Percentiles rank a stretch among this genome's conserved stretches.
Conservation (phyloP, 2,888 invertebrate species). For the Molanna angustata region DNA sequence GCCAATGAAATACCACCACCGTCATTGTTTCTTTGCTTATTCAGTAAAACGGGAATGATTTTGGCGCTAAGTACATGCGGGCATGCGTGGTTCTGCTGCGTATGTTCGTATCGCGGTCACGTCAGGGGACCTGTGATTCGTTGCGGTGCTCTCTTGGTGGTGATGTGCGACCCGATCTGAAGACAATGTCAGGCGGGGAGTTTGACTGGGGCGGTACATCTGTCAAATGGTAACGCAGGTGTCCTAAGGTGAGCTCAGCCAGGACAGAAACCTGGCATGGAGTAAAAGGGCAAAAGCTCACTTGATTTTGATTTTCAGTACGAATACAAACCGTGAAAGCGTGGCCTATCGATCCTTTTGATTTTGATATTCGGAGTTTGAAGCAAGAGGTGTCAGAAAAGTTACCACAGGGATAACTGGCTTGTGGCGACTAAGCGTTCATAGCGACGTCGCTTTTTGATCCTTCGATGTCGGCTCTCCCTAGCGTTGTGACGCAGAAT, state of each 20-base stretch:
- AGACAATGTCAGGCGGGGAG: too few species aligned
- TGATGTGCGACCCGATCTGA: conserved; percentile 54
- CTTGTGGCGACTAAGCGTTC: too few species aligned
- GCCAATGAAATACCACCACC: conserved; percentile 41
- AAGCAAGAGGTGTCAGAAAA: conserved; percentile 47
- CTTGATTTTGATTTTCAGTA: conserved; percentile 58
- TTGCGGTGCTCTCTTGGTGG: too few species aligned
- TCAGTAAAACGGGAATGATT: conserved; percentile 40
- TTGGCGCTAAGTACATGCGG: conserved; percentile 45
- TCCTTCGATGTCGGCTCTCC: conserved; percentile 60
- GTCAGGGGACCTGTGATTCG: too few species aligned
- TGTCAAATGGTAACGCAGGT: too few species aligned
- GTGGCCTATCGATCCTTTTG: conserved; percentile 59
- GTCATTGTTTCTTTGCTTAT: conserved; percentile 41
- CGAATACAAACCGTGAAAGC: conserved; percentile 56
- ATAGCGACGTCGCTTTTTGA: too few species aligned
- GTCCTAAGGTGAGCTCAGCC: conserved; percentile 51
- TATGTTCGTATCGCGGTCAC: conserved; percentile 39
- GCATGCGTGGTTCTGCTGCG: conserved; percentile 54
- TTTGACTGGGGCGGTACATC: conserved; percentile 67
- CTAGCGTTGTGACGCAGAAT: conserved; percentile 72
- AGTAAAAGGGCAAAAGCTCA: conserved; percentile 60
- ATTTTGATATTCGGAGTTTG: conserved; percentile 36
- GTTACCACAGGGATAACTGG: too few species aligned
- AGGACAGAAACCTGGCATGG: conserved; percentile 63